Conservation (phyloP, 2,888 invertebrate species). For the Acronicta leporina region DNA sequence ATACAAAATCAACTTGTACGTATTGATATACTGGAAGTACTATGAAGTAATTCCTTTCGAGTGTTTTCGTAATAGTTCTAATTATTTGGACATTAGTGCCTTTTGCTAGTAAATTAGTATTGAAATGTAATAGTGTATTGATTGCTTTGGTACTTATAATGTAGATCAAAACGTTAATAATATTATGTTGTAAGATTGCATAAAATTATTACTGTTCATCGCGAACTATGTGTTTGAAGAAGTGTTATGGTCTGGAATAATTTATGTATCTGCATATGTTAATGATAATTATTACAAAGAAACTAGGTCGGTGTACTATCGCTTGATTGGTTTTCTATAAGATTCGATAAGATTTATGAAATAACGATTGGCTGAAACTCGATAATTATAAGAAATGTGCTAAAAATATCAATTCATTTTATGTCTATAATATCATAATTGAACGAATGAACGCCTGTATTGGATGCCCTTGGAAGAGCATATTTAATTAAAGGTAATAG, state of each 20-base stretch:
- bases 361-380: no score
- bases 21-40: slow-evolving; percentile 19
- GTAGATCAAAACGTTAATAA: neutral
- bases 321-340: no score
- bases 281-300: neutral
- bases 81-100: slow-evolving; percentile 30
- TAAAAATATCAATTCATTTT: no score
- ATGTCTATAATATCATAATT: no score
- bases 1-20: slow-evolving; percentile 31
- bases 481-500: no score
- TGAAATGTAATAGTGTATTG: neutral
- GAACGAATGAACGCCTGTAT: no score
- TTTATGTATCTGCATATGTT: slow-evolving; percentile 6
- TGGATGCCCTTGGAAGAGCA: no score
- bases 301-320: no score
- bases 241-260: slow-evolving; percentile 14
- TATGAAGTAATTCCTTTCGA: slow-evolving; percentile 19
- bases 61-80: slow-evolving; percentile 27
- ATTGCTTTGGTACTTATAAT: slow-evolving; percentile 2
- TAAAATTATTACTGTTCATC: slow-evolving; percentile 20
- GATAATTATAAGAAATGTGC: no score
- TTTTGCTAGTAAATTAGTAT: slow-evolving; percentile 16
- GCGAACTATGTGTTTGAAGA: slow-evolving; percentile 3
- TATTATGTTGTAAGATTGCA: slow-evolving; percentile 19
- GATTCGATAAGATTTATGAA: no score